A percentile compares a stretch with the other conserved stretches of the same genome.
Conservation (phyloP, 2,113 vertebrate species). For the Hipposideros armiger region DNA sequence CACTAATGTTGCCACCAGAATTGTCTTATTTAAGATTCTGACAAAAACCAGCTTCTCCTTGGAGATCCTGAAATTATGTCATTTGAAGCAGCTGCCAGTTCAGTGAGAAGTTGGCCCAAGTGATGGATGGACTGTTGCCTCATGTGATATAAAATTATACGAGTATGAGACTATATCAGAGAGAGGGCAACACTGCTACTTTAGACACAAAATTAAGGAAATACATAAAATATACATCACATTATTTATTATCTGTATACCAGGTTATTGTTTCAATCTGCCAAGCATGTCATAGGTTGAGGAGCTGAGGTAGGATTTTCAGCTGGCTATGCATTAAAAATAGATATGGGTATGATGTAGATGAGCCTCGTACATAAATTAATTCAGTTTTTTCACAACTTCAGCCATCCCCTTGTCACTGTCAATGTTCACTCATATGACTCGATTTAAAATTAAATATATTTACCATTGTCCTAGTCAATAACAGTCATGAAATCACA, state of each 20-base stretch:
- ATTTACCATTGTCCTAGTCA: constrained; percentile 19
- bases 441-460: constrained; percentile 3
- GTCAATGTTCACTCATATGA: background rate
- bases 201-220: background rate
- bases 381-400: background rate
- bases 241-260: background rate
- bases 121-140: background rate
- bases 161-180: background rate
- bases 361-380: background rate
- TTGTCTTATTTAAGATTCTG: background rate
- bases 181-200: background rate
- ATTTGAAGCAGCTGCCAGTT: constrained; percentile 5
- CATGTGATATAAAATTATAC: background rate
- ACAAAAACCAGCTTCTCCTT: background rate
- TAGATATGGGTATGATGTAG: background rate
- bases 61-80: background rate
- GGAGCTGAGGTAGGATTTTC: background rate
- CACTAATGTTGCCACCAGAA: background rate
- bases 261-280: background rate
- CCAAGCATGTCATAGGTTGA: background rate
- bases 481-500: background rate
- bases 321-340: background rate
- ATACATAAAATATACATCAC: background rate
- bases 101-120: background rate
- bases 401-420: background rate